These are phyloP conservation scores for Agonopterix heracliana DNA, from an alignment of 2,888 invertebrate species.

Conservation along the genomic window DNA sequence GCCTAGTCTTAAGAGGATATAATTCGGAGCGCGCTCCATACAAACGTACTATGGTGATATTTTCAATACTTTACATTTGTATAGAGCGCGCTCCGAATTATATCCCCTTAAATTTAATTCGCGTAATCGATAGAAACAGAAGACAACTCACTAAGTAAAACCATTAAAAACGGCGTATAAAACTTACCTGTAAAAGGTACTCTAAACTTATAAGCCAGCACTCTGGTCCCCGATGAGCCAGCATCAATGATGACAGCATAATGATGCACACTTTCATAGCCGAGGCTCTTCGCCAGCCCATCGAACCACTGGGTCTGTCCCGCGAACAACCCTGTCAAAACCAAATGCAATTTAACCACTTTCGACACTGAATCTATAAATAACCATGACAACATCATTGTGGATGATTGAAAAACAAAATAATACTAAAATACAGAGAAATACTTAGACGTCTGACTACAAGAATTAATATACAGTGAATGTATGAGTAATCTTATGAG, in stretches of 20 bases:
- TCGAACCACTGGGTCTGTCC: slow-evolving; percentile 80
- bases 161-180: no score
- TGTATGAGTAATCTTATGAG: no score
- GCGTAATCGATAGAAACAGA: no score
- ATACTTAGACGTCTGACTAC: neutral
- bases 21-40: no score
- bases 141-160: no score
- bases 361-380: neutral
- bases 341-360: neutral
- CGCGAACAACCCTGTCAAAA: slow-evolving; percentile 68
- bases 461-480: neutral
- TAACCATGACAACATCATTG: neutral
- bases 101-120: no score
- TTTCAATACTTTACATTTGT: no score
- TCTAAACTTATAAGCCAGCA: slow-evolving; percentile 89
- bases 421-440: no score
- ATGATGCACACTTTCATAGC: slow-evolving; percentile 74
- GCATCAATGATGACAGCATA: slow-evolving; percentile 95
- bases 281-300: slow-evolving; percentile 82
- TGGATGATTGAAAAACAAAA: neutral
- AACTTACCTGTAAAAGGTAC: slow-evolving; percentile 81
- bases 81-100: no score
- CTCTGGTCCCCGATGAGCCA: slow-evolving; percentile 93
- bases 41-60: no score
- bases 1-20: no score